phyloP scores from a whole-genome alignment of 2,113 vertebrate genomes.

The Microcebus tavaratra region DNA sequence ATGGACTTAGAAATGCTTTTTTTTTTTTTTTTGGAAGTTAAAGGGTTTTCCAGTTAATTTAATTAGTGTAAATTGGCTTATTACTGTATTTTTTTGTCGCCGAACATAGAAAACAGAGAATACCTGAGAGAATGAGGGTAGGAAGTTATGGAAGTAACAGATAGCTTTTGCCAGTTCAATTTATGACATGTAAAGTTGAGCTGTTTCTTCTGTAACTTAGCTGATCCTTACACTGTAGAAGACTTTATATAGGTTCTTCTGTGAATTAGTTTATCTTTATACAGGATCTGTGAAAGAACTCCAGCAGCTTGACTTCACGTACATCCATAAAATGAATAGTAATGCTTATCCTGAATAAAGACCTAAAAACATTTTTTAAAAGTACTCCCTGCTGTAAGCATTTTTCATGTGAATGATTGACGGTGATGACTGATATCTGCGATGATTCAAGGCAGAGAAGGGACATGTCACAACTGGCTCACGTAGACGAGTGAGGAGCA shows the following conservation, averaged over 20 bases:
- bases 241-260: neutral
- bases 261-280: slow-evolving; percentile 46
- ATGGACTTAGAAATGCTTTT: neutral
- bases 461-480: neutral
- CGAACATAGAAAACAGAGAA: neutral
- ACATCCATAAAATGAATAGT: neutral
- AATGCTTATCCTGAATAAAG: slow-evolving; percentile 6
- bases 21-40: neutral
- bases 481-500: neutral
- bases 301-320: neutral
- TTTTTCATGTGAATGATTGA: neutral
- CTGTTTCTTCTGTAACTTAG: neutral
- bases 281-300: neutral
- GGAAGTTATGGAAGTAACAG: neutral
- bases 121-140: neutral
- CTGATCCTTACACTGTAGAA: neutral
- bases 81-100: neutral
- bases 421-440: neutral
- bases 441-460: neutral
- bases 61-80: neutral
- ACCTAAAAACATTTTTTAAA: neutral
- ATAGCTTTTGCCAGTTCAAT: neutral
- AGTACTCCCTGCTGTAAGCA: neutral
- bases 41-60: neutral
- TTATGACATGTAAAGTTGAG: neutral